Evolutionary conservation across 2,888 invertebrate genomes (phyloP), one percentile per base, ranked within the genome.

Genomic region (Lepas anatifera): DNA sequence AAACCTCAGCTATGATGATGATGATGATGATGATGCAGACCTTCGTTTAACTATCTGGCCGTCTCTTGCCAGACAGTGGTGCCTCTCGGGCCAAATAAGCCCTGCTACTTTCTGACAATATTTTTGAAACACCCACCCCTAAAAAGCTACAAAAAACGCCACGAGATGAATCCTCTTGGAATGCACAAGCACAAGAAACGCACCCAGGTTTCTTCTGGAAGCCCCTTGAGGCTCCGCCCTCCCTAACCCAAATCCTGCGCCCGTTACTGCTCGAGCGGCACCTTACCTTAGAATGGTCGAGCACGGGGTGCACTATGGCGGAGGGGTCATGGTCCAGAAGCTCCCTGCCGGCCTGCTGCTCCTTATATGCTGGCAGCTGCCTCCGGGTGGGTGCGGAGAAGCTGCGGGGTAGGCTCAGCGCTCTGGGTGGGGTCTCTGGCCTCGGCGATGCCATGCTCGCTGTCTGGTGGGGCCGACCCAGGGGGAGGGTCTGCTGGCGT

Each of bases 251-350:
- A 50, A 25, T 27, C 6, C 10, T 11, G 7, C 27, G 11, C 10
- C 50, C 27, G 16, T 22, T 7, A 18, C 22, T 7, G 18, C 46
- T 3, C 4, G 3, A 11, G 22, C 32, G 29, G 11, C 29, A 25
- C n/a, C 32, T 32, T n/a, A 58, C 58, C 58, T 58, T 58, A 3
- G 58, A 58, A 25, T 58, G 58, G 35, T 58, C 58, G 25, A 58
- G 32, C 35, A 58, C 58, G 4, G 58, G 58, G 8, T 52, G 67
- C 27, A 22, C 78, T 76, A 11, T 79, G 78, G 37, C 76, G 72
- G 67, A 76, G 75, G 35, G 79, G 78, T 75, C 80, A 74, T 70
- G 76, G 76, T 72, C 76, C 77, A 77, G 79, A 77, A 69, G 79
- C 76, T 11, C 73, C 75, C 67, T 78, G 73, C 2, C 71, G 71